phyloP scores from a whole-genome alignment of 2,797 vertebrate species.

The Acanthiza pusilla region DNA sequence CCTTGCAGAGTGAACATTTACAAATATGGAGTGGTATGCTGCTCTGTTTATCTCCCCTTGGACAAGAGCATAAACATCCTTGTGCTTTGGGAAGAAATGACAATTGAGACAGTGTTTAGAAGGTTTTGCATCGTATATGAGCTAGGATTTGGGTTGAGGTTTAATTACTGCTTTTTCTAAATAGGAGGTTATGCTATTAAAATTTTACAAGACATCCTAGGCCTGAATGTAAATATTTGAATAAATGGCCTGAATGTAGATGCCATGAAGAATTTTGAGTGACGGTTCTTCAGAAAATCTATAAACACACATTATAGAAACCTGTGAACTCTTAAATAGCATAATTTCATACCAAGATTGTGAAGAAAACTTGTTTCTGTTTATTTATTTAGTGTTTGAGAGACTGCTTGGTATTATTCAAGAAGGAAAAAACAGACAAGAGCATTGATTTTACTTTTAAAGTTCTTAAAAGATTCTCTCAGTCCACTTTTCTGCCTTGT shows the following conservation, averaged over 20 bases:
- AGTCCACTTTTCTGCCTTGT: not conserved
- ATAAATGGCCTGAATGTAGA: not conserved
- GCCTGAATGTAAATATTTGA: conserved; percentile 16
- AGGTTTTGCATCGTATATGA: not conserved
- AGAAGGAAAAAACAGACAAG: not conserved
- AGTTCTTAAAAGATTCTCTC: not conserved
- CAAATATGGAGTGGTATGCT: conserved; percentile 93
- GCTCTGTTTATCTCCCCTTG: conserved; percentile 62
- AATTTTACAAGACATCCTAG: not conserved
- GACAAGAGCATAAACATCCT: conserved; percentile 76
- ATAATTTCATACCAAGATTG: not conserved
- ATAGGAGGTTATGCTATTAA: not conserved
- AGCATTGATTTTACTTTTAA: not conserved
- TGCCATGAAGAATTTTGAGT: not conserved
- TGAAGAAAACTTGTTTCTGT: not conserved
- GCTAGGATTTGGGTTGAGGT: not conserved
- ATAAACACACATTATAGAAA: not conserved
- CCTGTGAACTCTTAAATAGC: not conserved
- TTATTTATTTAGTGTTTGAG: not conserved
- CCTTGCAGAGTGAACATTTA: conserved; percentile 60
- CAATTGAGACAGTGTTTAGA: not conserved
- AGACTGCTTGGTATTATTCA: not conserved
- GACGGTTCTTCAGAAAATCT: not conserved
- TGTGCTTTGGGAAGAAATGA: conserved; percentile 44
- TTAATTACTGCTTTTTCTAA: not conserved